Evolutionary conservation across 1,140 invertebrate genomes (phyloP), one percentile per base, ranked within the genome.

Genomic region (Drosophila kohkoa): DNA sequence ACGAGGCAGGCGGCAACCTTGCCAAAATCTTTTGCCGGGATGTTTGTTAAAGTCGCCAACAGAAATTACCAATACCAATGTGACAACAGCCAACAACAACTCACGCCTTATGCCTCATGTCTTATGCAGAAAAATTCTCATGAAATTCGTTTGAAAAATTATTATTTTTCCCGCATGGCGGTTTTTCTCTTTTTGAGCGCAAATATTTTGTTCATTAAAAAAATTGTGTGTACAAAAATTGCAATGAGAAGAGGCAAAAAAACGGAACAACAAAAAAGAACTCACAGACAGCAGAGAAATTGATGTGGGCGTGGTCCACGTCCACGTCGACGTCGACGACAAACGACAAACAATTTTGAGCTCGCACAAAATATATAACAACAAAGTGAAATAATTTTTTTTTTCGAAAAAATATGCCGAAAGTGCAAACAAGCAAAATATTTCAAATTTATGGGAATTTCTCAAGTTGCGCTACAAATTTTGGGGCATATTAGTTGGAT

Each of bases 341-440:
- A 79, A 65, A 64, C 75, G 74, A 87, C 82, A 87, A 87, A 87
- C 80, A 87, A 75, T 77, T 89, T 80, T 71, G 58, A 77, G 77
- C 73, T 77, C 71, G 77, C 62, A 77, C 49, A 54, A 45, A 10
- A 32, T 28, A 45, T 38, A 32, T 28, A 54, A 35, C 55, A 51
- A 52, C 8, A 30, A 38, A 54, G 32, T 52, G 35, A 65, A 52
- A 62, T 62, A 59, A 77, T 69, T 69, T 70, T 48, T 25, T 25
- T 25, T 25, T 25, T 25, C 3, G 20, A 67, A 65, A 71, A 79
- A 79, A 76, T 73, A 73, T 77, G 79, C 79, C 82, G 66, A 81
- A 89, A 88, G 85, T 89, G 80, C 81, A 88, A 88, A 88, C 77
- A 89, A 78, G 81, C 70, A 75, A 79, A 78, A 88, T 88, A 82